Base-by-base conservation (phyloP, 1,140 invertebrate genomes). In the Teleopsis dalmanni region DNA sequence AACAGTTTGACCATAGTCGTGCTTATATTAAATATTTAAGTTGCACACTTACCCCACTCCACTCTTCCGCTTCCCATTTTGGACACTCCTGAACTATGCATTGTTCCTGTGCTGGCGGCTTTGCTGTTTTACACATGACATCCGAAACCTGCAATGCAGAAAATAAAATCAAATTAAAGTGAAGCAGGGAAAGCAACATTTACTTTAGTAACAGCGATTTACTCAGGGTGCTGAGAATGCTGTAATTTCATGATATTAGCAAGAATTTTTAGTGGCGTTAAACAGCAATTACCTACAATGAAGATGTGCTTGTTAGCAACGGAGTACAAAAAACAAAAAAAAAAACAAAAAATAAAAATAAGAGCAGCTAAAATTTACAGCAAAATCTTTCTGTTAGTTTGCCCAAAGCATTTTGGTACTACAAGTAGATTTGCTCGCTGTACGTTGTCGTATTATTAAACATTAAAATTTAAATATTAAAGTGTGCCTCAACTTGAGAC, bases 51-150 rank as follows among this genome's bases (percentile, higher is more conserved):
- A 93, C 90, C 69, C 85, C 81, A 50, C 88, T 89, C 90, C 90
- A 94, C 42, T 83, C 78, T 33, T 85, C 82, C 27, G 83, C 80
- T 52, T 87, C 76, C 91, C 91, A 95, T 57, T 80, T 79, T 22
- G 90, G 85, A 72, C 91, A 95, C 23, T 85, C 81, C 48, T 86
- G 78, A 27, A 81, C 77, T 66, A 89, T 91, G 72, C 91, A 95
- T 13, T 78, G 76, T 64, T 91, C 87, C 58, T 87, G 78, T 48
- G 78, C 78, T 42, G 80, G 75, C n/a, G 89, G 89, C 53, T 85
- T 85, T 48, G 81, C 78, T 51, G 60, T 62, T n/a, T 76, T 78
- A 70, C 88, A 91, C 53, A 84, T 81, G 56, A 83, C 81, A 53
- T 87, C 83, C 47, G 81, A 75, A 41, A 86, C 76, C 81, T 85